phyloP scores from a whole-genome alignment of 1,140 invertebrate species.

The Monomorium pharaonis region DNA sequence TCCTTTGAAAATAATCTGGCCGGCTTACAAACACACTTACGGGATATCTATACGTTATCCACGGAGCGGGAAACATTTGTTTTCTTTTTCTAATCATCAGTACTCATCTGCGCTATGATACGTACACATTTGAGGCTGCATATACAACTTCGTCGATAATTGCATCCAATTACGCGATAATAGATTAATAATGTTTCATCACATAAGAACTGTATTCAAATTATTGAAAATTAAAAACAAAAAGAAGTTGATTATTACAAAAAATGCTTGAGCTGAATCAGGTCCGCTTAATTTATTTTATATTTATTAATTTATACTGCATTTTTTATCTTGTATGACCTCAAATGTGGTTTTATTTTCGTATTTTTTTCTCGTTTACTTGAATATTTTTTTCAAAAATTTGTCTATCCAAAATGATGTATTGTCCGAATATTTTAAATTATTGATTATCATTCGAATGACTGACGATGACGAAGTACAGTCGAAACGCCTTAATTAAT shows the following conservation, averaged over 20 bases:
- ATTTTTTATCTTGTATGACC: too few relatives aligned
- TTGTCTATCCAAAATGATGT: too few relatives aligned
- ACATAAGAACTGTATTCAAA: background rate
- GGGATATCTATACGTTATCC: background rate
- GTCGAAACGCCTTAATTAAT: too few relatives aligned
- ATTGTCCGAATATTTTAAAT: too few relatives aligned
- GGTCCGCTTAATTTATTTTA: too few relatives aligned
- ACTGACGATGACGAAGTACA: too few relatives aligned
- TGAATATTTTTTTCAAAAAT: too few relatives aligned
- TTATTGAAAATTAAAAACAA: background rate
- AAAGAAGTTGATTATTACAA: background rate
- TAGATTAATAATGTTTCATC: background rate
- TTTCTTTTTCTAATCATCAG: constrained; percentile 49
- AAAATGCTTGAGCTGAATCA: too few relatives aligned
- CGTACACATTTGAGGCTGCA: background rate
- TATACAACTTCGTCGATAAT: background rate
- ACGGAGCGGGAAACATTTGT: constrained; percentile 40
- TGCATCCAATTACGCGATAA: background rate
- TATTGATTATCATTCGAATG: too few relatives aligned
- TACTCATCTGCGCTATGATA: constrained; percentile 6
- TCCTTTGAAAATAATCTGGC: constrained; percentile 68
- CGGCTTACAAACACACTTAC: background rate
- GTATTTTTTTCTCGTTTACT: too few relatives aligned
- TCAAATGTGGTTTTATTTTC: too few relatives aligned
- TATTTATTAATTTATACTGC: too few relatives aligned